A percentile compares a stretch with the other conserved stretches of the same genome.
Evolutionary conservation across 2,113 vertebrate species (phyloP).

Genomic region (Pelmatolapia mariae): DNA sequence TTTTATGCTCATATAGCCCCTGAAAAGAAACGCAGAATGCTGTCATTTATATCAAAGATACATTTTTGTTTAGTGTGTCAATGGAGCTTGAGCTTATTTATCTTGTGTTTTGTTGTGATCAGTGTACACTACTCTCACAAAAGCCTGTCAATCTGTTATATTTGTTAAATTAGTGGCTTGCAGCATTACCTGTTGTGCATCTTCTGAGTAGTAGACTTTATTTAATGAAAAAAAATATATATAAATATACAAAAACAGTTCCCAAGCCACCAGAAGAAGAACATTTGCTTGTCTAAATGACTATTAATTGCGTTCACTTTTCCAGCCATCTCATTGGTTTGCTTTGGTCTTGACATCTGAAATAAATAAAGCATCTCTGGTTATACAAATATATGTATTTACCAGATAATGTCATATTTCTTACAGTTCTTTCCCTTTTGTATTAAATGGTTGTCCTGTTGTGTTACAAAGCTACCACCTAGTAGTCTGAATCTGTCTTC

Average conservation of each 20-base stretch:
- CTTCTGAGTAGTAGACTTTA: constrained; percentile 35
- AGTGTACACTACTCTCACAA: constrained; percentile 53
- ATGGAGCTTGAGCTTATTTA: constrained; percentile 58
- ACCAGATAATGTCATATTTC: not conserved
- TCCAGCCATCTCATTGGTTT: not conserved
- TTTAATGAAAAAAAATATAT: not conserved
- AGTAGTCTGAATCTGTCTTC: constrained; percentile 21
- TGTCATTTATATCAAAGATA: constrained; percentile 42
- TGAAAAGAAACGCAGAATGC: constrained; percentile 38
- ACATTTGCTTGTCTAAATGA: constrained; percentile 1
- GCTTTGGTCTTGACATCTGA: constrained; percentile 1
- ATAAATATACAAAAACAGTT: not conserved
- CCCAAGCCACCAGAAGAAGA: constrained; percentile 15
- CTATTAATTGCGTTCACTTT: not conserved
- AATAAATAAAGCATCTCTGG: constrained; percentile 13
- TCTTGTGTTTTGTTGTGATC: constrained; percentile 67
- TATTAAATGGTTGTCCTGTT: constrained; percentile 33
- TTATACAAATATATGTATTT: not conserved
- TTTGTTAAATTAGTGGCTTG: constrained; percentile 39
- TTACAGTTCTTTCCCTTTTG: constrained; percentile 9
- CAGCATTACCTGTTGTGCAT: constrained; percentile 36
- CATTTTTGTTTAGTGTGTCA: constrained; percentile 46
- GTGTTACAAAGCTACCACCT: constrained; percentile 30
- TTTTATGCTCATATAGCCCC: constrained; percentile 44
- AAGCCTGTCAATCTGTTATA: constrained; percentile 52